Conservation (phyloP, 37 sponge, comb jelly and placozoan species). For the Beroe ovata region DNA sequence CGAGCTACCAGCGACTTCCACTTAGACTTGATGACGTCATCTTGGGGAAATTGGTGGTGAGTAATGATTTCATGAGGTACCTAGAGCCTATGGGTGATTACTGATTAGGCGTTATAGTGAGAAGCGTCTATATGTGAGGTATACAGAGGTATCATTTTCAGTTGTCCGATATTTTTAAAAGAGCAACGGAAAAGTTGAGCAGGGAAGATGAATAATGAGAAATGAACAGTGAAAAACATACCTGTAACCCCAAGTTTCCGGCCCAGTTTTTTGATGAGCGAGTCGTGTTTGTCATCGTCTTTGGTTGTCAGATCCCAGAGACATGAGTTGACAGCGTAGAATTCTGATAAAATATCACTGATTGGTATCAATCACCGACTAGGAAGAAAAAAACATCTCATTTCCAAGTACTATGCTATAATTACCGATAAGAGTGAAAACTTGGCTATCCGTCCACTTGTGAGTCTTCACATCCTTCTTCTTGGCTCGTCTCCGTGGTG, state of each 20-base stretch:
- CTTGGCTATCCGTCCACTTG: slow-evolving; percentile 31
- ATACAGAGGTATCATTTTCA: too few relatives aligned
- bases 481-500: neutral
- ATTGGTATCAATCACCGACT: too few relatives aligned
- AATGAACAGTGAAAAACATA: too few relatives aligned
- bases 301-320: slow-evolving; percentile 9
- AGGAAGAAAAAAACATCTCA: slow-evolving; percentile 15
- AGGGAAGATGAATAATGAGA: too few relatives aligned
- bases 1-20: slow-evolving; percentile 36
- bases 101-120: too few relatives aligned
- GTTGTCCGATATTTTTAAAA: too few relatives aligned
- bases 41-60: neutral
- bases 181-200: too few relatives aligned
- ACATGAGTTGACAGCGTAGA: slow-evolving; percentile 17
- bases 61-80: too few relatives aligned
- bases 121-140: too few relatives aligned
- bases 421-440: slow-evolving; percentile 9
- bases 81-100: too few relatives aligned
- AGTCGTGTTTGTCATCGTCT: neutral
- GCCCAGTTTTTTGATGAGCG: neutral
- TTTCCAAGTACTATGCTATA: neutral
- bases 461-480: neutral
- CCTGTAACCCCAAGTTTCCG: slow-evolving; percentile 22
- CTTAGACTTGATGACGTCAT: neutral
- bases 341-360: slow-evolving; percentile 1